Evolutionary conservation across 2,888 invertebrate species (phyloP), one percentile per base, ranked within the genome.

Genomic region (Kuschelorhynchus macadamiae): DNA sequence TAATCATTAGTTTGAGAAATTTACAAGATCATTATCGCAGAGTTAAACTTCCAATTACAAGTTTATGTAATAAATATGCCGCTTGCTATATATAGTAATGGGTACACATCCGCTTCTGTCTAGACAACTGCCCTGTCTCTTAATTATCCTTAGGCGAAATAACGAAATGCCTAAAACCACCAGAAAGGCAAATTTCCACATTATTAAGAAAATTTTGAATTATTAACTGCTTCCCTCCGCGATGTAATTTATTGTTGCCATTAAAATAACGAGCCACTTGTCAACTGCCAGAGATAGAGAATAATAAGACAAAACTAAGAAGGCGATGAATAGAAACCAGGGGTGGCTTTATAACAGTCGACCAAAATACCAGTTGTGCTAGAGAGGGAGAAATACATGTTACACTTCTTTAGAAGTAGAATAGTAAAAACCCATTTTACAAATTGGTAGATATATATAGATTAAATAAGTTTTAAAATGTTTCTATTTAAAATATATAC

Each of bases 241-340:
- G 30, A 59, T 20, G 20, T 57, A 63, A 75, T 78, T 79, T 76
- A 78, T 78, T 72, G 74, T 74, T 67, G 71, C 73, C 71, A 70
- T 75, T 74, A 73, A 71, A 72, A 60, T 73, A 74, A 75, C 69
- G 74, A 53, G 56, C 56, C 56, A 56, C 56, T 64, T 64, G 64
- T 64, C 64, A 65, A 57, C 57, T 41, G 55, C 63, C 47, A 39
- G 44, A 65, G 50, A 65, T 57, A 50, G 33, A 65, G 49, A 57
- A 65, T 57, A 65, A 49, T 50, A 42, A 41, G 17, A 30, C 56
- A 11, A 32, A 36, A 64, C 64, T 56, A 16, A 55, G 50, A 30
- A 56, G 30, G 33, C 32, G 21, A 50, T 42, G 33, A 65, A 56
- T 42, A 36, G 18, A 25, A 41, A 33, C n/a, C 50, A 65, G 57